These are phyloP conservation scores for Telmatherina bonti DNA, from an alignment of 2,797 vertebrate genomes.

Conservation along the genomic window DNA sequence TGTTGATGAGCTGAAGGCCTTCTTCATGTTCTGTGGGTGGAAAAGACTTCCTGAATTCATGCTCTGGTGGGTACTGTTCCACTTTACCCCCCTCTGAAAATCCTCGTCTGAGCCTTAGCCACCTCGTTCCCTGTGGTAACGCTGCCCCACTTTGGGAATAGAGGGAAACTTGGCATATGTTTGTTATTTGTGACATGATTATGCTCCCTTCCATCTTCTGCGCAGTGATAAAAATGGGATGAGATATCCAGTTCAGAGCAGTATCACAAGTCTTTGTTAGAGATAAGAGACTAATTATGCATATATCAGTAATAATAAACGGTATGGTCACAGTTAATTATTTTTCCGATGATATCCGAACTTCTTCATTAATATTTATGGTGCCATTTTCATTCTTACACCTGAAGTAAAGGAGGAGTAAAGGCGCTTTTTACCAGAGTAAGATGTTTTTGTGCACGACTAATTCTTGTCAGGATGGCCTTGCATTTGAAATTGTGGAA, in stretches of 20 bases:
- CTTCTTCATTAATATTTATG: constrained; percentile 37
- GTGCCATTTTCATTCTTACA: constrained; percentile 19
- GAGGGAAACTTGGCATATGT: constrained; percentile 69
- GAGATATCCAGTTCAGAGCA: constrained; percentile 27
- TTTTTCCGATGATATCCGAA: constrained; percentile 26
- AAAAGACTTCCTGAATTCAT: constrained; percentile 87
- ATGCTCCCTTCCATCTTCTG: constrained; percentile 21
- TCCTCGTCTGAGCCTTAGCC: constrained; percentile 38
- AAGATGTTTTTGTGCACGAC: constrained; percentile 46
- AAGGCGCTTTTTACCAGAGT: constrained; percentile 47
- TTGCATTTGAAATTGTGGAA: constrained; percentile 74
- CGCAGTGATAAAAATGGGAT: constrained; percentile 11
- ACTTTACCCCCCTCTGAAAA: constrained; percentile 32
- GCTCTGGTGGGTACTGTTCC: constrained; percentile 88
- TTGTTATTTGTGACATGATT: constrained; percentile 62
- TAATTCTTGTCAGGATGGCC: constrained; percentile 53
- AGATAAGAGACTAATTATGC: constrained; percentile 41
- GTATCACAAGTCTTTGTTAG: constrained; percentile 9
- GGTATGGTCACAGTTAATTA: constrained; percentile 27
- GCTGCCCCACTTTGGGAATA: constrained; percentile 74
- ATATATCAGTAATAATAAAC: constrained; percentile 28
- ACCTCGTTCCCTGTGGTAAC: constrained; percentile 46
- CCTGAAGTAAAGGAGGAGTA: constrained; percentile 12
- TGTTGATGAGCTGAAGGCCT: constrained; percentile 94
- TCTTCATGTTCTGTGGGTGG: constrained; percentile 88